Base-by-base conservation (phyloP, 2,113 vertebrate genomes). In the Pyrgilauda ruficollis region DNA sequence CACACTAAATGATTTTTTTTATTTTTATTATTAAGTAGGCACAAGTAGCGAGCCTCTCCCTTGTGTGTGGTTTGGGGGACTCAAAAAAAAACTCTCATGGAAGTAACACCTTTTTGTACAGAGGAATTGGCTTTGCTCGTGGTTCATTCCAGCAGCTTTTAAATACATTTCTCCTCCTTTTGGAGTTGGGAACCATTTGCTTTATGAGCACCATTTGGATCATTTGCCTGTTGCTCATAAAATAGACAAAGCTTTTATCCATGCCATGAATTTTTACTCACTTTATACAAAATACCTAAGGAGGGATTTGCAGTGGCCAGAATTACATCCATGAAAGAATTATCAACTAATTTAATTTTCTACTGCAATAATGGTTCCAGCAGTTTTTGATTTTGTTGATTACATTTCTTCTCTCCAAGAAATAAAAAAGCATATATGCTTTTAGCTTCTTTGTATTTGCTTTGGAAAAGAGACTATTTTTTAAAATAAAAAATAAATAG, bases 201-300 rank as follows among this genome's bases (percentile, higher is more conserved):
- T 97, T 97, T 96, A 96, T 87, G 92, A 87, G 90, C 73, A 97
- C 28, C 67, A 95, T 86, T 97, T 96, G 82, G 92, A 97, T 52
- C 92, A 97, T 92, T 96, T 97, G 83, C 76, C 74, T 64, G 84
- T 95, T 96, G 93, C 92, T 93, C 91, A 95, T 95, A 97, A 97
- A 97, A 95, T 58, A 84, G 55, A 92, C 92, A 96, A 96, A 94
- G 96, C 93, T 94, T 96, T 97, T 96, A 97, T 93, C 87, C 91
- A 84, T 95, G 87, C 88, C 76, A 94, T 95, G 81, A 97, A 97
- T 93, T 96, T 95, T 94, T 94, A 97, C 89, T 97, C 89, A 97
- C 96, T 97, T 96, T 96, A 93, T 90, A 93, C 73, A 97, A 93
- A 97, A 96, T 96, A 95, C 92, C 96, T 96, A 95, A 97, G 95